Conservation (phyloP, 2,888 invertebrate genomes). For the Selenia dentaria region DNA sequence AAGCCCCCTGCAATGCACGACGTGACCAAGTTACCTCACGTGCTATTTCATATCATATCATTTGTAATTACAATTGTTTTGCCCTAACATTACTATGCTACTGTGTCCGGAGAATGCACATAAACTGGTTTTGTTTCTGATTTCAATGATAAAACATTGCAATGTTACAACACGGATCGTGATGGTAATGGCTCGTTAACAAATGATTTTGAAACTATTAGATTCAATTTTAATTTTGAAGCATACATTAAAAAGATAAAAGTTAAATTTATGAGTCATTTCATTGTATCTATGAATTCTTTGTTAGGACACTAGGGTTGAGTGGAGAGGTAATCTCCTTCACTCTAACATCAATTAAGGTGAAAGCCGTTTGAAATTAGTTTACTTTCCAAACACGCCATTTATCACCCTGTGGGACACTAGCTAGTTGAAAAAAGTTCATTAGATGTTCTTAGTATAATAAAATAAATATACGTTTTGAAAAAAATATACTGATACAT, state of each 20-base stretch:
- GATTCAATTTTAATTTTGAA: constrained; percentile 7
- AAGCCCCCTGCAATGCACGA: constrained; percentile 40
- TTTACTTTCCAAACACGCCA: constrained; percentile 1
- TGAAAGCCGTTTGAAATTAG: background rate
- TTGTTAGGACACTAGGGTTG: background rate
- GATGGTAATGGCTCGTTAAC: constrained; percentile 9
- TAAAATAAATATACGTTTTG: too few relatives aligned
- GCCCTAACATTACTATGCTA: constrained; percentile 4
- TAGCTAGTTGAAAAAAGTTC: too few relatives aligned
- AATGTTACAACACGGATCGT: constrained; percentile 20
- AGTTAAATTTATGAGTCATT: too few relatives aligned
- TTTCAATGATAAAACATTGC: constrained; percentile 10
- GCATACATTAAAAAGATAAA: too few relatives aligned
- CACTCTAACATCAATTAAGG: background rate
- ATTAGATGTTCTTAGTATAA: too few relatives aligned
- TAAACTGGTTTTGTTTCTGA: constrained; percentile 17
- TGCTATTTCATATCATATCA: constrained; percentile 48
- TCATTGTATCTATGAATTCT: too few relatives aligned
- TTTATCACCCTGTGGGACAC: too few relatives aligned
- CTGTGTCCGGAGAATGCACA: constrained; percentile 14
- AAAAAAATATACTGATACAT: too few relatives aligned
- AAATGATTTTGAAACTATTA: constrained; percentile 16
- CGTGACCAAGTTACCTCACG: constrained; percentile 47
- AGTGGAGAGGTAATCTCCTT: background rate
- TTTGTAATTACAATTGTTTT: constrained; percentile 37